These are phyloP conservation scores for Balanococcus diminutus DNA, from an alignment of 2,888 invertebrate species.

Conservation along the genomic window DNA sequence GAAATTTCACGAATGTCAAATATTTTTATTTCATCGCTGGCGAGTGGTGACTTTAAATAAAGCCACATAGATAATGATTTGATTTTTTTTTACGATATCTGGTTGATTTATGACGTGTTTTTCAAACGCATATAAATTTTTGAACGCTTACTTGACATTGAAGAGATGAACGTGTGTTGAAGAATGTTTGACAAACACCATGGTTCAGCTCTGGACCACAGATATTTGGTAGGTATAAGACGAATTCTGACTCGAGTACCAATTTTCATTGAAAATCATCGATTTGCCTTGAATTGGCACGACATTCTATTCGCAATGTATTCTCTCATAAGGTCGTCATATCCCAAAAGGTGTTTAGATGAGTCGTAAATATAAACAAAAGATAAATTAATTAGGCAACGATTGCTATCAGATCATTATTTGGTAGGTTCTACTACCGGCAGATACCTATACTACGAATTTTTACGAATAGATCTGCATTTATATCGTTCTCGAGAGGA, in stretches of 20 bases:
- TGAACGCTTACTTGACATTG: neutral
- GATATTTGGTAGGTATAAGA: neutral
- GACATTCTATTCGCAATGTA: neutral
- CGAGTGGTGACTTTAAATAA: neutral
- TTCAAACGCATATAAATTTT: neutral
- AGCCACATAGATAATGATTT: neutral
- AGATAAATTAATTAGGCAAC: neutral
- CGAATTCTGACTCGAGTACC: neutral
- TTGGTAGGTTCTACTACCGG: too few relatives aligned
- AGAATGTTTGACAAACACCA: neutral
- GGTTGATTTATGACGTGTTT: neutral
- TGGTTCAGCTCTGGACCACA: neutral
- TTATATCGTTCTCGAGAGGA: neutral
- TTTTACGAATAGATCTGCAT: neutral
- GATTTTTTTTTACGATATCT: neutral
- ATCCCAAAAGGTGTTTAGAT: neutral
- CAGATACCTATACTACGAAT: neutral
- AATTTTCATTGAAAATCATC: neutral
- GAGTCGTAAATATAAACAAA: neutral
- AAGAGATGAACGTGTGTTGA: neutral
- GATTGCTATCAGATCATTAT: neutral
- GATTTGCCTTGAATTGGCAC: neutral
- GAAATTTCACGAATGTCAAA: neutral
- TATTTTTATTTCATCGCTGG: neutral
- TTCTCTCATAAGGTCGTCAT: neutral